Base-by-base conservation (phyloP, 37 sponge, comb jelly and placozoan genomes). In the Chondrilla cf. caribensis region DNA sequence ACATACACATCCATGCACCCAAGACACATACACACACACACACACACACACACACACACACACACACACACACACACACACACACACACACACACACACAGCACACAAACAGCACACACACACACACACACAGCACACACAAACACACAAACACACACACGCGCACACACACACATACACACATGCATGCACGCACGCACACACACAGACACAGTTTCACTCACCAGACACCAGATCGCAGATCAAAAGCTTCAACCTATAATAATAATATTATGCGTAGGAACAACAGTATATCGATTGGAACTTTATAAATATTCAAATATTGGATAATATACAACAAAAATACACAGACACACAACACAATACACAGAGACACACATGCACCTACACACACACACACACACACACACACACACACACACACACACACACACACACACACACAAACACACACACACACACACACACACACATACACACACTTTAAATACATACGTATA, bases 351-450 rank as follows among this genome's bases (percentile, higher is more conserved):
- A 62, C 64, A 62, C 8, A 15, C 22, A 62, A 22, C 25, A 7
- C 6, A 22, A 62, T 22, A 62, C 22, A 62, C 64, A 62, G 4
- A 62, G 4, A 15, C 22, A 62, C 64, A 15, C 33, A 67, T 33
- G 35, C 4, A 1, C 68, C 1, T 17, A 29, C 33, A 29, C 68
- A 26, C 33, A 67, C 68, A 29, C 33, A 67, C 33, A 29, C 33
- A 67, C 68, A 29, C 26, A 29, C 68, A 67, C 33, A 29, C 4
- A 4, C 2, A 3, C 31, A 67, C 32, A 67, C 64, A 62, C 18
- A 62, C 64, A 62, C 22, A 62, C 64, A 62, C 64, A 62, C 64
- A 62, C 64, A 62, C 64, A 62, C 64, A 62, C 64, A 62, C 64
- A 67, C 68, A 26, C 32, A 26, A 1, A 67, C 68, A 67, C 32